phyloP scores from a whole-genome alignment of 2,797 vertebrate species.

The Mormyrops attenuatus region DNA sequence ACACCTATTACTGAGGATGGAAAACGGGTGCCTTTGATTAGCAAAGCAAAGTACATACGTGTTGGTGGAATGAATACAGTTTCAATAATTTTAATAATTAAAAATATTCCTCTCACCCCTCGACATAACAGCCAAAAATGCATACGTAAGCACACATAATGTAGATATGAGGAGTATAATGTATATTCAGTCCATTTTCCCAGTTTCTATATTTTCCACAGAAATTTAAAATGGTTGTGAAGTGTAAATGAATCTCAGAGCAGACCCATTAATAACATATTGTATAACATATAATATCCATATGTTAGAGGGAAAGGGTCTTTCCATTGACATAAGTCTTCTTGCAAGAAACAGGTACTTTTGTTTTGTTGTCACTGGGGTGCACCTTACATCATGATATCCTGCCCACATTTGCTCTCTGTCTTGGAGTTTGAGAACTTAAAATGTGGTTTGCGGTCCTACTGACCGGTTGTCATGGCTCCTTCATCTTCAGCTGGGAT shows the following conservation, averaged over 20 bases:
- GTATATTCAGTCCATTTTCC: neutral
- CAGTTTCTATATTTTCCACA: neutral
- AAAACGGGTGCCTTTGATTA: neutral
- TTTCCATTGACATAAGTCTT: neutral
- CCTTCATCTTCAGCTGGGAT: slow-evolving; percentile 69
- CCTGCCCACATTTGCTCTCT: neutral
- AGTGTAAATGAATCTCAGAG: neutral
- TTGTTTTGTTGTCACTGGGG: neutral
- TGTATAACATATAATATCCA: neutral
- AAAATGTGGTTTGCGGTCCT: neutral
- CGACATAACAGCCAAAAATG: neutral
- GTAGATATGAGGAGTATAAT: neutral
- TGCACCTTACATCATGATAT: neutral
- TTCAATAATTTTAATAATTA: no score
- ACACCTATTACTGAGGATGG: neutral
- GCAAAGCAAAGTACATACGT: neutral
- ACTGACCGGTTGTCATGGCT: slow-evolving; percentile 16
- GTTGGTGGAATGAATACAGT: no score
- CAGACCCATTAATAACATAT: neutral
- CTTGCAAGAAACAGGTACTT: neutral
- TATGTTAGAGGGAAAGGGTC: neutral
- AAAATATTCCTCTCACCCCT: neutral
- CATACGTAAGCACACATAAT: neutral
- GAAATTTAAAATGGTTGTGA: neutral
- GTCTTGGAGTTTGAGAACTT: neutral